These are phyloP conservation scores for Bactericera cockerelli DNA, from an alignment of 1,140 invertebrate species.

Conservation along the genomic window DNA sequence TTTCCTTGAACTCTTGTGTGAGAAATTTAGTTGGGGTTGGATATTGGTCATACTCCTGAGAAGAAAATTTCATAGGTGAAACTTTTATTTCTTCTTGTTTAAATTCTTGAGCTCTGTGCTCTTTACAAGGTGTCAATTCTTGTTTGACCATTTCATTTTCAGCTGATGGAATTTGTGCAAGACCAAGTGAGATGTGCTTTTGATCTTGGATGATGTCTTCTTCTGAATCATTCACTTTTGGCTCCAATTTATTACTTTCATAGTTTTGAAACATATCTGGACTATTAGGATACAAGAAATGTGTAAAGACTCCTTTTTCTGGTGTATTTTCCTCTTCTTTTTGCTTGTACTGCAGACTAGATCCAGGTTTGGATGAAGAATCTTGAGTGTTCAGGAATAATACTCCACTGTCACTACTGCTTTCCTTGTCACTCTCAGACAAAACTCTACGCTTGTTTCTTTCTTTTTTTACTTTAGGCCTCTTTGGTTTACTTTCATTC, in stretches of 20 bases:
- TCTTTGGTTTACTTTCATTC: not conserved
- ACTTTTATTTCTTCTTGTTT: too few relatives aligned
- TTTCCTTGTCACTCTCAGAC: not conserved
- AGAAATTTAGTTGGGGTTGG: not conserved
- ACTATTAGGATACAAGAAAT: not conserved
- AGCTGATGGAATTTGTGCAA: too few relatives aligned
- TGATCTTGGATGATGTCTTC: too few relatives aligned
- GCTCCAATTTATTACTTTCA: too few relatives aligned
- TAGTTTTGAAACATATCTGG: not conserved
- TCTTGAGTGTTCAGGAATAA: not conserved
- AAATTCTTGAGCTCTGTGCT: too few relatives aligned
- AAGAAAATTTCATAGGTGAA: too few relatives aligned
- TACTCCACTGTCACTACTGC: not conserved
- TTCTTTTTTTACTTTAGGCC: not conserved
- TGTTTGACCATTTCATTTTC: too few relatives aligned
- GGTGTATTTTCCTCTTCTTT: not conserved
- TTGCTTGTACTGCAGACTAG: not conserved
- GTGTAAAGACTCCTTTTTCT: not conserved
- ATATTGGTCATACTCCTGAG: too few relatives aligned
- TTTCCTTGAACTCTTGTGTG: not conserved
- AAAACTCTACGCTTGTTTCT: constrained; percentile 1
- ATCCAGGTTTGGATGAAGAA: not conserved
- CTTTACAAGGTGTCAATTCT: too few relatives aligned
- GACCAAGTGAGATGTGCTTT: too few relatives aligned
- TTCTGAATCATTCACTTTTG: too few relatives aligned